phyloP scores from a whole-genome alignment of 2,888 invertebrate genomes.

The Tolmerus cingulatus region DNA sequence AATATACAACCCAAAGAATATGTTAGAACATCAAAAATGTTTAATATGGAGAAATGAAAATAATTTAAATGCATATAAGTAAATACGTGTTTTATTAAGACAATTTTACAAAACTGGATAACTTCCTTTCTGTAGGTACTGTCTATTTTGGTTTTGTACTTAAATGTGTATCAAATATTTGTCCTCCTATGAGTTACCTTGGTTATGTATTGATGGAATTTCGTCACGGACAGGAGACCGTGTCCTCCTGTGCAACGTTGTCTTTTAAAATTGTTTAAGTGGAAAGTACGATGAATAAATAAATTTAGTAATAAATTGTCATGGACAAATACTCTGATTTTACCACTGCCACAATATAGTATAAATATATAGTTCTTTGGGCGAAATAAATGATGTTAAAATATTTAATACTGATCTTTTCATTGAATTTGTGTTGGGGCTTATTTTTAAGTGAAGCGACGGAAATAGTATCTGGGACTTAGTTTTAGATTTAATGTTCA shows the following conservation, averaged over 20 bases:
- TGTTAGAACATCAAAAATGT: conserved; percentile 18
- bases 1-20: conserved; percentile 41
- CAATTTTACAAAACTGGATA: not conserved
- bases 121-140: not conserved
- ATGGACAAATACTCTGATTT: conserved; percentile 56
- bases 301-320: conserved; percentile 52
- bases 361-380: conserved; percentile 63
- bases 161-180: not conserved
- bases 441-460: not conserved
- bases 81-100: not conserved
- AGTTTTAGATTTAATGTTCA: too few relatives aligned
- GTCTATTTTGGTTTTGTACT: not conserved
- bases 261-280: conserved; percentile 8
- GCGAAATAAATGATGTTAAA: conserved; percentile 56
- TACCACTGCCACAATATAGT: conserved; percentile 56
- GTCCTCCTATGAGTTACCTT: not conserved
- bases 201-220: not conserved
- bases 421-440: not conserved
- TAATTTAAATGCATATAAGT: not conserved
- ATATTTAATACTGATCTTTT: conserved; percentile 6
- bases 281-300: conserved; percentile 47
- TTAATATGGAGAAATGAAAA: conserved; percentile 4
- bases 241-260: not conserved
- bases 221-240: not conserved
- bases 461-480: too few relatives aligned